phyloP scores from a whole-genome alignment of 2,797 vertebrate species.

The Morus bassanus region DNA sequence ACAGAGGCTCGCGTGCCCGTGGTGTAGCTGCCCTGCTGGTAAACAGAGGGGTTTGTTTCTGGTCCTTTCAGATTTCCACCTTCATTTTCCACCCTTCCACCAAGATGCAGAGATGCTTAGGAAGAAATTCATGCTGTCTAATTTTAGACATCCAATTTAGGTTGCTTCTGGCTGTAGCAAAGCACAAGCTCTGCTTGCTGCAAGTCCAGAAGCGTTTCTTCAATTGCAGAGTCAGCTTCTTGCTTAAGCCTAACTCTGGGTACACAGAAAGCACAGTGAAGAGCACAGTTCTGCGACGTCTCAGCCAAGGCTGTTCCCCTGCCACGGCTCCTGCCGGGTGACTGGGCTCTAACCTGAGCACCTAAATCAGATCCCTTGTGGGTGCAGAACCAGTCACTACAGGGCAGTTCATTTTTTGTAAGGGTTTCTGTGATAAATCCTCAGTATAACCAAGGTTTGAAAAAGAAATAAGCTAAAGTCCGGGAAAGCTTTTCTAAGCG shows the following conservation, averaged over 20 bases:
- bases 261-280: neutral
- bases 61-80: neutral
- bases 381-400: neutral
- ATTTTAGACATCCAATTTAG: neutral
- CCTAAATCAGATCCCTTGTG: neutral
- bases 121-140: neutral
- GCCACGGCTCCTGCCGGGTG: neutral
- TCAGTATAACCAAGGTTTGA: fast-evolving
- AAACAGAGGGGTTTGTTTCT: neutral
- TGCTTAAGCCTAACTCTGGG: neutral
- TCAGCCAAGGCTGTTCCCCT: neutral
- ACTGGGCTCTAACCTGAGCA: neutral
- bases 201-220: neutral
- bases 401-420: fast-evolving
- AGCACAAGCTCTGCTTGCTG: neutral
- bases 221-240: neutral
- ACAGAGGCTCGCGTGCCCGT: neutral
- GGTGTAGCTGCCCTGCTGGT: neutral
- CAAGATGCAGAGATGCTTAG: neutral
- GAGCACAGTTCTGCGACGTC: fast-evolving
- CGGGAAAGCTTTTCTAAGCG: neutral
- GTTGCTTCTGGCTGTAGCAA: neutral
- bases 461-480: neutral
- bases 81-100: neutral
- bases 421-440: neutral